A percentile compares a stretch with the other conserved stretches of the same genome.
Evolutionary conservation across 2,797 vertebrate genomes (phyloP).

Genomic region (Bradypus variegatus): DNA sequence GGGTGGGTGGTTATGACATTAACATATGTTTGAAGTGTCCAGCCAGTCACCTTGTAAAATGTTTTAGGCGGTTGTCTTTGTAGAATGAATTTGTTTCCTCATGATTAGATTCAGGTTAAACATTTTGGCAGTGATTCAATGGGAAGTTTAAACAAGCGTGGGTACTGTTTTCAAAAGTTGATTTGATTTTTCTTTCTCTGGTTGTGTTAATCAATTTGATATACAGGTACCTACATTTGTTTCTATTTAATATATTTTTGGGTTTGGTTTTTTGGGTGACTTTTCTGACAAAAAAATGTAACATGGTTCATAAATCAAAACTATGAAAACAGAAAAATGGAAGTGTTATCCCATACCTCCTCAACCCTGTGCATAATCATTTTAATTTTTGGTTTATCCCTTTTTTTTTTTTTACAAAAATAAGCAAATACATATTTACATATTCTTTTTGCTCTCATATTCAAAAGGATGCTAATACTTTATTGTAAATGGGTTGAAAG

Average conservation of each 20-base stretch:
- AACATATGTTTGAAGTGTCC: not conserved
- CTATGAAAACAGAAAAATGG: not conserved
- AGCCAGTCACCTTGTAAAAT: not conserved
- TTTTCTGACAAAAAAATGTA: not conserved
- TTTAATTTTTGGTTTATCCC: not conserved
- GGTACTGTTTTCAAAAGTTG: not conserved
- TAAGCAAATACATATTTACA: not conserved
- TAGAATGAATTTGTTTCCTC: not conserved
- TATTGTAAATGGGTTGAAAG: not conserved
- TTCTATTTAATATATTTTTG: not conserved
- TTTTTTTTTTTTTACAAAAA: slow-evolving; percentile 46
- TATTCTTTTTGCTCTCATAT: not conserved
- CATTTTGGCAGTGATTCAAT: not conserved
- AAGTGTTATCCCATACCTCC: not conserved
- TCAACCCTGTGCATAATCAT: not conserved
- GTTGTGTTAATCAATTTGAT: not conserved
- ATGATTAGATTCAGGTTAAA: not conserved
- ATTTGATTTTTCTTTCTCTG: not conserved
- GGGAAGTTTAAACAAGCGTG: not conserved
- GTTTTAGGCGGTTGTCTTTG: not conserved
- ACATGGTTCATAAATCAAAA: not conserved
- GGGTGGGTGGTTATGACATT: not conserved
- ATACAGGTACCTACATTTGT: not conserved
- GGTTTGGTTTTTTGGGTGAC: not conserved
- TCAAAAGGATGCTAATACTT: not conserved